These are phyloP conservation scores for Cyprinodon diabolis DNA, from an alignment of 2,797 vertebrate genomes.

Conservation along the genomic window DNA sequence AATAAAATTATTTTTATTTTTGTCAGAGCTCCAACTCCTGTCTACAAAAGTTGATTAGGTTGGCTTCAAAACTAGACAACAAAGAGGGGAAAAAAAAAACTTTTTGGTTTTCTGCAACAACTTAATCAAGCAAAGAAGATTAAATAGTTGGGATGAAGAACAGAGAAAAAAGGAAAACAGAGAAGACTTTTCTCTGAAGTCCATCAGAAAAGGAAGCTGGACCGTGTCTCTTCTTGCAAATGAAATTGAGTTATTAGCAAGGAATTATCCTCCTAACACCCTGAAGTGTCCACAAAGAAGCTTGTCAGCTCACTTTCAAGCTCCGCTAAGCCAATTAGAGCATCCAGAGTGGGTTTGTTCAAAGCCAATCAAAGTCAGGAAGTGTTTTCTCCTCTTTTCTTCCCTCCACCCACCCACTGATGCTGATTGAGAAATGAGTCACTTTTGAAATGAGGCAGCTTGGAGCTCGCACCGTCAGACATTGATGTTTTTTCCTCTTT, in stretches of 20 bases:
- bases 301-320: conserved; percentile 62
- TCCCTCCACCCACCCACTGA: conserved; percentile 31
- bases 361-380: conserved; percentile 63
- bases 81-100: not conserved
- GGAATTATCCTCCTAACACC: conserved; percentile 54
- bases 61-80: conserved; percentile 38
- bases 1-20: conserved; percentile 19
- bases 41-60: conserved; percentile 39
- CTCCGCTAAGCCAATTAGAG: conserved; percentile 63
- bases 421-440: conserved; percentile 44
- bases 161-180: not conserved
- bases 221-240: conserved; percentile 31
- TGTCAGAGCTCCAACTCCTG: conserved; percentile 19
- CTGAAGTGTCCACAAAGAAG: conserved; percentile 58
- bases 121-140: conserved; percentile 12
- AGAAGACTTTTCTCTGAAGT: conserved; percentile 10
- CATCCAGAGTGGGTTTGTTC: conserved; percentile 53
- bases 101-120: conserved; percentile 9
- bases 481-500: conserved; percentile 11
- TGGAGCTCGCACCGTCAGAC: conserved; percentile 13
- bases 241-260: conserved; percentile 50
- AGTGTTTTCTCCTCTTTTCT: conserved; percentile 28
- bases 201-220: conserved; percentile 20
- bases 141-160: conserved; percentile 4
- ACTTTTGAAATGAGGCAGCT: conserved; percentile 26